Base-by-base conservation (phyloP, 2,797 vertebrate species). In the Thamnophis elegans region DNA sequence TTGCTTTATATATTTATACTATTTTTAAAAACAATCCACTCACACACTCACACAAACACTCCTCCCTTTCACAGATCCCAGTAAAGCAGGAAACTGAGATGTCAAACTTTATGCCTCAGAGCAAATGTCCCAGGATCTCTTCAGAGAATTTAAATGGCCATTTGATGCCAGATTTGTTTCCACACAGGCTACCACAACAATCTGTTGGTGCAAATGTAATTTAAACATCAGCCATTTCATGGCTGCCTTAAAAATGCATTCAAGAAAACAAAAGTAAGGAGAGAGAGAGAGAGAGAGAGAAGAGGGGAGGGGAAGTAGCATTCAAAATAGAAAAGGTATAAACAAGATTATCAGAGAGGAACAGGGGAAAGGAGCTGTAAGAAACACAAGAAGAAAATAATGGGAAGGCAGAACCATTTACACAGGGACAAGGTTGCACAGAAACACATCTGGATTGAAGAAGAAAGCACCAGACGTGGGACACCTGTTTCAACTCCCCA, bases 1-100 rank as follows among this genome's bases (percentile, higher is more conserved):
- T 96, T 94, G 91, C 89, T 95, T 60, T 95, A 97, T 97, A 97
- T 96, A 97, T 95, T 96, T 96, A 93, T 97, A 97, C 95, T 95
- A 95, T 93, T 96, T 78, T 93, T 94, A 95, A 93, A 96, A 98
- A 98, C 94, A 97, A 97, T 95, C 97, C 97, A 88, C 62, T 51
- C 85, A 36, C 87, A 90, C 55, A 54, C 90, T 55, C 89, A 36
- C 89, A 94, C 93, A 92, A 94, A 94, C 95, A 96, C 96, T 51
- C 53, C 59, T 25, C 60, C 95, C 96, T 95, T 94, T 22, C 95
- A 96, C 91, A 95, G 96, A 97, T 96, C 93, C 96, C 96, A 97
- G 95, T 96, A 92, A 95, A 95, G 95, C 95, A 95, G 86, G 96
- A 96, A 96, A 96, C 94, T 92, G 91, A 95, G 93, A 95, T 8